phyloP scores from a whole-genome alignment of 2,888 invertebrate species.

The Pachydiplax longipennis region DNA sequence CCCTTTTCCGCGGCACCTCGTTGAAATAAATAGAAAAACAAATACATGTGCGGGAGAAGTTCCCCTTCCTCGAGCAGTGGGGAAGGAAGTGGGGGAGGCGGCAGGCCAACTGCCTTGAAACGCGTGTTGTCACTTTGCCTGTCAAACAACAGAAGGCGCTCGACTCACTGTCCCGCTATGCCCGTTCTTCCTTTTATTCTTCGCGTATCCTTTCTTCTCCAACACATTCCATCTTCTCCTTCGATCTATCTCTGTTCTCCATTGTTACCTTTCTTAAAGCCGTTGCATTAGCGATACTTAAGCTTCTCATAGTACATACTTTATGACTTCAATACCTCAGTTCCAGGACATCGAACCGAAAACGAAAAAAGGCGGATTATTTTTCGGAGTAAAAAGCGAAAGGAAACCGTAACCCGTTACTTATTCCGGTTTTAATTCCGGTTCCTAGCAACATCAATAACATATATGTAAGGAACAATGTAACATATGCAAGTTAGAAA shows the following conservation, averaged over 20 bases:
- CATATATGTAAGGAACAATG: too few relatives aligned
- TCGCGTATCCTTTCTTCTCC: not conserved
- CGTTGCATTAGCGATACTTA: too few relatives aligned
- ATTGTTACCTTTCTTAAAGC: not conserved
- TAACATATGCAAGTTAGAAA: too few relatives aligned
- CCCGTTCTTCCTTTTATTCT: not conserved
- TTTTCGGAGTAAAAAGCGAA: too few relatives aligned
- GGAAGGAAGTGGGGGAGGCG: not conserved
- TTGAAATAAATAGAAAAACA: constrained; percentile 43
- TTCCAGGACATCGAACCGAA: too few relatives aligned
- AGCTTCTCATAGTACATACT: too few relatives aligned
- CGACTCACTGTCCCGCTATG: not conserved
- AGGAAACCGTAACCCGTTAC: too few relatives aligned
- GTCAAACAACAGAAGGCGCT: constrained; percentile 15
- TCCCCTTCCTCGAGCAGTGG: not conserved
- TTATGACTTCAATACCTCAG: too few relatives aligned
- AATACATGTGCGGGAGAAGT: constrained; percentile 3
- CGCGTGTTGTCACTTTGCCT: constrained; percentile 35
- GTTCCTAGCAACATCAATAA: too few relatives aligned
- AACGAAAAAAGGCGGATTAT: too few relatives aligned
- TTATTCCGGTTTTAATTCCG: too few relatives aligned
- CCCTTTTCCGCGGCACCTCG: constrained; percentile 32
- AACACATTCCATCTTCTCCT: not conserved
- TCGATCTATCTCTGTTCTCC: not conserved
- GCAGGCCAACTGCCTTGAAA: constrained; percentile 27